Evolutionary conservation across 2,113 vertebrate genomes (phyloP).

Genomic region (Synchiropus splendidus): DNA sequence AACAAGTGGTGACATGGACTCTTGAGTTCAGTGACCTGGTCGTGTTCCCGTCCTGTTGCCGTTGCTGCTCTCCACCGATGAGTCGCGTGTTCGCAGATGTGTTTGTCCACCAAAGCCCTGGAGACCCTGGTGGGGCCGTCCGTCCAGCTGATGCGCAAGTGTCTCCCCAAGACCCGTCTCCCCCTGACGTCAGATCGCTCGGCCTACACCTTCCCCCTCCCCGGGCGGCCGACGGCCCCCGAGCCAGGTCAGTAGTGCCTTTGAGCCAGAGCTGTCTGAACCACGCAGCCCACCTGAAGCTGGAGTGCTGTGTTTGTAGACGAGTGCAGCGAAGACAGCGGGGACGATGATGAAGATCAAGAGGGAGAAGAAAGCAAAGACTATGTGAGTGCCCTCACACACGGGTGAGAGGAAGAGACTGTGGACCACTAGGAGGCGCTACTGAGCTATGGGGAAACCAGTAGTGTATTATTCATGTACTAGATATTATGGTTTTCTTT

Average conservation of each 20-base stretch:
- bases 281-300: no score
- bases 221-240: slow-evolving; percentile 28
- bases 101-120: slow-evolving; percentile 50
- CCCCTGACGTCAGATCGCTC: slow-evolving; percentile 67
- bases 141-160: slow-evolving; percentile 79
- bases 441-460: background rate
- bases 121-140: slow-evolving; percentile 60
- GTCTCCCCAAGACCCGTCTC: slow-evolving; percentile 70
- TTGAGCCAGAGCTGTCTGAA: background rate
- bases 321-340: background rate
- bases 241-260: background rate
- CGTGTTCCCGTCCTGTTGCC: no score
- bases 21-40: no score
- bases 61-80: no score
- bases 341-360: background rate
- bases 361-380: slow-evolving; percentile 5
- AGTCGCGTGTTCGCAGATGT: slow-evolving; percentile 61
- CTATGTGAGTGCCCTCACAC: background rate
- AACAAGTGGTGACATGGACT: no score
- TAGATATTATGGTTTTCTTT: background rate
- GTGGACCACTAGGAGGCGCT: background rate
- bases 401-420: background rate
- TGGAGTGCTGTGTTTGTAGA: background rate
- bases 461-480: no score
- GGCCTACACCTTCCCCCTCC: slow-evolving; percentile 66